phyloP scores from a whole-genome alignment of 2,797 vertebrate species.

The Epinephelus coioides region DNA sequence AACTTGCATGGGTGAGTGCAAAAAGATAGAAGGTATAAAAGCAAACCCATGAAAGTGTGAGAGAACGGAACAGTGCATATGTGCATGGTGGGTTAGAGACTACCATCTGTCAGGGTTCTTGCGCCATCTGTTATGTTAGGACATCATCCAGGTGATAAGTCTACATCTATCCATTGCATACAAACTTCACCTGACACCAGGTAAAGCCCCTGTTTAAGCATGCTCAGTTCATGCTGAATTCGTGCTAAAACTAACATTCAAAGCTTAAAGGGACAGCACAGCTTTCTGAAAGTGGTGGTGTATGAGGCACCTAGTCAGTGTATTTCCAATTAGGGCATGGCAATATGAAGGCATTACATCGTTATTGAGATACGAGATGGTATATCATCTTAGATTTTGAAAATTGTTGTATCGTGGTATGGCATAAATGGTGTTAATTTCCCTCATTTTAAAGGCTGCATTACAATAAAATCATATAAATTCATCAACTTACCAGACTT shows the following conservation, averaged over 20 bases:
- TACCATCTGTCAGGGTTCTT: not conserved
- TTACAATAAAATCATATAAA: too few species aligned
- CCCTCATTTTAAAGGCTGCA: too few species aligned
- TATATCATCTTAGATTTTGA: too few species aligned
- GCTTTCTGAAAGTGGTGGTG: too few species aligned
- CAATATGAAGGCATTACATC: too few species aligned
- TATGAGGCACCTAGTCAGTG: too few species aligned
- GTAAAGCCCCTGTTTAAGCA: not conserved
- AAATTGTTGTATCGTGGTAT: too few species aligned
- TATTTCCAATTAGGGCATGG: too few species aligned
- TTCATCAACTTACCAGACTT: too few species aligned
- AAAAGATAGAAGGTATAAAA: not conserved
- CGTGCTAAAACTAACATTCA: not conserved
- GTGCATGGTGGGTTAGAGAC: not conserved
- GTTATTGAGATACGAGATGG: too few species aligned
- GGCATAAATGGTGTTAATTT: too few species aligned
- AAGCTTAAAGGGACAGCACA: not conserved
- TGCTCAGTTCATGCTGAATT: not conserved
- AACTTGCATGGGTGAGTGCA: not conserved
- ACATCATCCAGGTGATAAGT: not conserved
- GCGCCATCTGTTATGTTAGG: not conserved
- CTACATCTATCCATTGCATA: not conserved
- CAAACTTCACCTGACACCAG: conserved; percentile 8
- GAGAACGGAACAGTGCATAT: not conserved
- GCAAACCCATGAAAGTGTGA: not conserved